phyloP scores from a whole-genome alignment of 2,888 invertebrate species.

The Lasiommata megera region DNA sequence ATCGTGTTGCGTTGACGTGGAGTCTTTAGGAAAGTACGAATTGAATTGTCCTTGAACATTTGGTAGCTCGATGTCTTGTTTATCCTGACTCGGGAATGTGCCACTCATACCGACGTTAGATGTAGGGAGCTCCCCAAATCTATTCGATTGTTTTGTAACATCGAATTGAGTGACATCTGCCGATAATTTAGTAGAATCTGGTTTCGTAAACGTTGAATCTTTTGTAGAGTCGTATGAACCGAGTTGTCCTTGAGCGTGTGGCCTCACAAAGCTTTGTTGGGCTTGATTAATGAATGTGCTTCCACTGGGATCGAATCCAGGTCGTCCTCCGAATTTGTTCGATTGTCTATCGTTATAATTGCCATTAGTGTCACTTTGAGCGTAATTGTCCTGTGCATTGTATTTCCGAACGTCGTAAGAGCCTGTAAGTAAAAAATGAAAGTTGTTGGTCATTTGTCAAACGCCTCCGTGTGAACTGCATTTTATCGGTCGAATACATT shows the following conservation, averaged over 20 bases:
- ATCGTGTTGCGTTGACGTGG: slow-evolving; percentile 6
- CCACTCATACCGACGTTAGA: slow-evolving; percentile 31
- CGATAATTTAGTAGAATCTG: slow-evolving; percentile 26
- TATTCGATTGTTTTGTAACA: neutral
- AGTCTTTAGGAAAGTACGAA: slow-evolving; percentile 8
- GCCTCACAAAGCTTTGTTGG: slow-evolving; percentile 43
- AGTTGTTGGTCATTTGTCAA: slow-evolving; percentile 69
- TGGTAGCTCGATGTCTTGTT: slow-evolving; percentile 43
- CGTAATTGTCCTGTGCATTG: slow-evolving; percentile 65
- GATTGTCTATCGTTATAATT: slow-evolving; percentile 53
- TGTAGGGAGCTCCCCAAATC: neutral
- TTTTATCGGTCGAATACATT: slow-evolving; percentile 56
- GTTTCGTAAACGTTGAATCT: neutral
- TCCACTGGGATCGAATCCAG: slow-evolving; percentile 44
- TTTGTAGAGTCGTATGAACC: slow-evolving; percentile 11
- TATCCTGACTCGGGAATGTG: slow-evolving; percentile 52
- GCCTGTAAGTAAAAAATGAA: slow-evolving; percentile 78
- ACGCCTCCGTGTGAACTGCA: slow-evolving; percentile 43
- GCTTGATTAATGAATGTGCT: slow-evolving; percentile 54
- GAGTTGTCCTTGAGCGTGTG: slow-evolving; percentile 34
- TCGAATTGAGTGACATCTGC: slow-evolving; percentile 9
- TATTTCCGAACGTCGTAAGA: slow-evolving; percentile 70
- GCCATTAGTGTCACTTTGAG: slow-evolving; percentile 47
- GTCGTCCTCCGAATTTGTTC: slow-evolving; percentile 49
- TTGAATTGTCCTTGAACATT: slow-evolving; percentile 32